Evolutionary conservation across 2,888 invertebrate genomes (phyloP).

Genomic region (Acronicta aceris): DNA sequence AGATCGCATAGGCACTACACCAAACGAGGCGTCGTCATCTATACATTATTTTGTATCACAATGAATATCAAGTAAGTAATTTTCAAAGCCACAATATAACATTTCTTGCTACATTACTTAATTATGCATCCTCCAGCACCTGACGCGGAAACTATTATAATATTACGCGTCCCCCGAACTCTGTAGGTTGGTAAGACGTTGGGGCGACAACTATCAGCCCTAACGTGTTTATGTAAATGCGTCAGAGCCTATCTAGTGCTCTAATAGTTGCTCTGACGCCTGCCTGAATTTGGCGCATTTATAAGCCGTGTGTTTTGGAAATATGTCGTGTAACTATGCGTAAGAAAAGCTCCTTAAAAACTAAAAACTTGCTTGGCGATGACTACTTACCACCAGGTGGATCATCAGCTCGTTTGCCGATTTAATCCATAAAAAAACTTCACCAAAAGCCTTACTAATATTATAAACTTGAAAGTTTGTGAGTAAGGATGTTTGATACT

Average conservation of each 20-base stretch:
- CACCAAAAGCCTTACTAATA: too few relatives aligned
- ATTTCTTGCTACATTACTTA: conserved; percentile 44
- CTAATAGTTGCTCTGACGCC: conserved; percentile 40
- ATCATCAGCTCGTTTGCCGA: too few relatives aligned
- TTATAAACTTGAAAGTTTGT: too few relatives aligned
- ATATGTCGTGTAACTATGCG: neutral
- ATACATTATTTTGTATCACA: too few relatives aligned
- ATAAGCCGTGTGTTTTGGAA: neutral
- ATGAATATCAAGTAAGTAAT: neutral
- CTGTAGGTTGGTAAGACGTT: conserved; percentile 50
- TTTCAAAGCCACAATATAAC: conserved; percentile 1
- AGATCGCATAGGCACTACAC: too few relatives aligned
- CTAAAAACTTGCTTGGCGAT: too few relatives aligned
- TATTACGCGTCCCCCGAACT: conserved; percentile 56
- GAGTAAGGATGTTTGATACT: too few relatives aligned
- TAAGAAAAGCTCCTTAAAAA: too few relatives aligned
- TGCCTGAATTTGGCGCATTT: conserved; percentile 11
- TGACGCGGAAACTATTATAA: conserved; percentile 69
- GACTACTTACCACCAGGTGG: too few relatives aligned
- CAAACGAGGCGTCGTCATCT: too few relatives aligned
- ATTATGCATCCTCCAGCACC: conserved; percentile 66
- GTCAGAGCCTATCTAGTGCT: conserved; percentile 51
- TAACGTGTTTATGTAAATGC: conserved; percentile 73
- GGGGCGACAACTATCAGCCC: conserved; percentile 58
- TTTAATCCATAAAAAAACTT: too few relatives aligned